Conservation (phyloP, 2,113 vertebrate genomes). For the Oplegnathus fasciatus region DNA sequence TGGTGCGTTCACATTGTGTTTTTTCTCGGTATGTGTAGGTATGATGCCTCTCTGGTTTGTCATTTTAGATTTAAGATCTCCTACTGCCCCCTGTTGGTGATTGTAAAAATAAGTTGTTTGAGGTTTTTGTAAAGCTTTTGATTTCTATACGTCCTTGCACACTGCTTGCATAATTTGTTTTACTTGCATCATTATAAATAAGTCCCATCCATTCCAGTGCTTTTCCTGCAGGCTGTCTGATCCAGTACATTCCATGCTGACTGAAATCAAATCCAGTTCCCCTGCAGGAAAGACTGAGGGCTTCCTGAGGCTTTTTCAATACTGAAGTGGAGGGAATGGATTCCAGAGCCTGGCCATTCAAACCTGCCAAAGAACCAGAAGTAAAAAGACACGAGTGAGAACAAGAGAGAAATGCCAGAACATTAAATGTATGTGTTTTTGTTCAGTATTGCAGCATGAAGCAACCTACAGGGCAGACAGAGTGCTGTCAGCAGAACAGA, state of each 20-base stretch:
- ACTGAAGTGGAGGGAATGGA: conserved; percentile 55
- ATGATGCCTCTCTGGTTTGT: not conserved
- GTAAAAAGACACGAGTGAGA: not conserved
- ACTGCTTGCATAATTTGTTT: conserved; percentile 20
- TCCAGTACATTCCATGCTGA: conserved; percentile 52
- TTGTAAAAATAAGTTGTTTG: not conserved
- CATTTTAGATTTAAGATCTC: not conserved
- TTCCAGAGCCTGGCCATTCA: conserved; percentile 52
- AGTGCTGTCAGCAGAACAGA: conserved; percentile 31
- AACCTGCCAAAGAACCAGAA: conserved; percentile 37
- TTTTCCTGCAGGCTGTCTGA: conserved; percentile 63
- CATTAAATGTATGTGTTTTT: not conserved
- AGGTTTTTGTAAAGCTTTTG: conserved; percentile 23
- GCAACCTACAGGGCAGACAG: conserved; percentile 34
- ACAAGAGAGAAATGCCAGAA: not conserved
- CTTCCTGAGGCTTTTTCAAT: conserved; percentile 51
- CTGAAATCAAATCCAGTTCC: conserved; percentile 38
- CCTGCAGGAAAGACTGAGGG: conserved; percentile 66
- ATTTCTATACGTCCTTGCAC: conserved; percentile 30
- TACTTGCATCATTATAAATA: conserved; percentile 38
- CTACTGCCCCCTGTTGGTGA: conserved; percentile 1
- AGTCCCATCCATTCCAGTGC: conserved; percentile 60
- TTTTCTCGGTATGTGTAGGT: not conserved
- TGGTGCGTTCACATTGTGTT: conserved; percentile 1
- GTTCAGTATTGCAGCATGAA: not conserved